Percentiles rank a stretch among this genome's conserved stretches.
phyloP scores from a whole-genome alignment of 2,888 invertebrate species.

The Mesodorylaimus sp. region DNA sequence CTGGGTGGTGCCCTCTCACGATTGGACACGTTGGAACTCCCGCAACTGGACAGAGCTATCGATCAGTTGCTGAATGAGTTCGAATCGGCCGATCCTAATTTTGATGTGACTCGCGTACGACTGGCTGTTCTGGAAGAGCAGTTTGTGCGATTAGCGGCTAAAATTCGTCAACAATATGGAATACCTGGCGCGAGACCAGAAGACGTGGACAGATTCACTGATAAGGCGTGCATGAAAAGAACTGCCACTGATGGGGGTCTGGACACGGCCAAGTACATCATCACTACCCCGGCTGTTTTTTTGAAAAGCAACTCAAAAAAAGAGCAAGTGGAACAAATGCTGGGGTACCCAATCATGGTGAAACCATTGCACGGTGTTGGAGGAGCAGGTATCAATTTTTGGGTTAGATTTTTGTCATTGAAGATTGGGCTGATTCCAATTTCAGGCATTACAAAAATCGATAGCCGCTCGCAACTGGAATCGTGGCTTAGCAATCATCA shows the following conservation, averaged over 20 bases:
- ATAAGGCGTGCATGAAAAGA: neutral
- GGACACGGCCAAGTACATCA: neutral
- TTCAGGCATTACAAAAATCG: neutral
- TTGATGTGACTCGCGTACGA: neutral
- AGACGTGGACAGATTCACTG: neutral
- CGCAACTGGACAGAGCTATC: neutral
- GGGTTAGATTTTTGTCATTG: no score
- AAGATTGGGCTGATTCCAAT: no score
- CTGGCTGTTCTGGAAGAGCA: neutral
- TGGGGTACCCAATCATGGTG: neutral
- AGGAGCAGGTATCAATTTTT: no score
- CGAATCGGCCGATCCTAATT: neutral
- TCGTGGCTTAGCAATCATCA: neutral
- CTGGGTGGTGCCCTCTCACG: neutral
- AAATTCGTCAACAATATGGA: neutral
- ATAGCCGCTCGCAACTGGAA: neutral
- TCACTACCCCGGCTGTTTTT: neutral
- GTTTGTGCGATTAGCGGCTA: neutral
- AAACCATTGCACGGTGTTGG: slow-evolving; percentile 2
- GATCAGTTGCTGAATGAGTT: neutral
- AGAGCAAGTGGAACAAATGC: neutral
- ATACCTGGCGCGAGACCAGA: neutral
- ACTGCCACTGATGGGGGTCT: neutral
- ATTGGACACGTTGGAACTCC: neutral
- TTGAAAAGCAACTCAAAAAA: neutral